Base-by-base conservation (phyloP, 2,797 vertebrate genomes). In the Labroides dimidiatus region DNA sequence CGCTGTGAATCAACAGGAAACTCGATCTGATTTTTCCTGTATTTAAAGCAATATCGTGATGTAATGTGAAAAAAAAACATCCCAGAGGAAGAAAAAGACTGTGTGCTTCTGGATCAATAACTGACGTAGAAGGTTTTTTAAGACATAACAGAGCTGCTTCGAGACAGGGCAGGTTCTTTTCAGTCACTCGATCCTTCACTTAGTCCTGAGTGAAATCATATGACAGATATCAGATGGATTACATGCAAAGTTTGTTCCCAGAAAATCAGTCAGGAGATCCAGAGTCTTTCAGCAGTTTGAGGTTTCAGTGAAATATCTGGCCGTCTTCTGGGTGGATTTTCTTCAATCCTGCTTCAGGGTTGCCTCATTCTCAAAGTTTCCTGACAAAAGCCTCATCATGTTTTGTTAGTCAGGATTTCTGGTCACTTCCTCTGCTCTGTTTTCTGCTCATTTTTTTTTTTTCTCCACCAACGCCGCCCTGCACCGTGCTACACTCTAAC, bases 1-100 rank as follows among this genome's bases (percentile, higher is more conserved):
- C 20, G 36, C 48, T 69, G 27, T 10, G 23, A 47, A 37, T 65
- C 20, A 33, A 64, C 48, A 47, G 7, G 63, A 37, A n/a, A 24
- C 9, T 2, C 20, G 33, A 39, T 33, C 13, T 30, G n/a, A 4
- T 11, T 6, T 63, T 50, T 27, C 19, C 23, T 39, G 44, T 17
- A 48, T 24, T 24, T 43, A n/a, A 6, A 45, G 6, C 10, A 37
- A 39, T 66, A 41, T 39, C 10, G 3, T 39, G 1, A 47, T 54
- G 15, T 12, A 21, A 14, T 4, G 6, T 49, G 12, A n/a, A 55
- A 71, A 49, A n/a, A 55, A 71, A 49, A 8, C 6, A 19, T 12
- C 11, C 33, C 5, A 17, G 30, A 50, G 10, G 17, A 47, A 6
- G 17, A 16, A 19, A 16, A 59, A n/a, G n/a, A 33, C 30, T 13